A percentile compares a stretch with the other conserved stretches of the same genome.
Conservation (phyloP, 2,888 invertebrate species). For the Agriopis leucophaearia region DNA sequence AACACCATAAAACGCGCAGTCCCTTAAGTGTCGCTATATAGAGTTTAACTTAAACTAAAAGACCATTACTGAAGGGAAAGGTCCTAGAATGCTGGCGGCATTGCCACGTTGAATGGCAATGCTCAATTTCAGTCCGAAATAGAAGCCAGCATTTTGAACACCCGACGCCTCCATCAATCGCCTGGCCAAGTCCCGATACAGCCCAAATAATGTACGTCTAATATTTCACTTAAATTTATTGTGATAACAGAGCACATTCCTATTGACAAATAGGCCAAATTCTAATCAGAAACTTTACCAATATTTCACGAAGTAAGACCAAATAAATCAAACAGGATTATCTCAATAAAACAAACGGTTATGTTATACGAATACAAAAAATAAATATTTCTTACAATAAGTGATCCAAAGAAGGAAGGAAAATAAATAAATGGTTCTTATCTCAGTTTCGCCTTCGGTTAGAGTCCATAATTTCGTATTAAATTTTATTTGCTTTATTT, state of each 20-base stretch:
- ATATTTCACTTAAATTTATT: too few species aligned
- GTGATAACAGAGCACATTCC: slow-evolving; percentile 16
- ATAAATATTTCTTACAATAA: slow-evolving; percentile 45
- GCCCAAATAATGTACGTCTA: too few species aligned
- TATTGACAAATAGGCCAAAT: slow-evolving; percentile 52
- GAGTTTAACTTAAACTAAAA: too few species aligned
- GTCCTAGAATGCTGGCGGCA: too few species aligned
- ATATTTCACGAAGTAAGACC: slow-evolving; percentile 67
- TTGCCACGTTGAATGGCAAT: too few species aligned
- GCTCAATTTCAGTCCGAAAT: too few species aligned
- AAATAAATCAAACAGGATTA: slow-evolving; percentile 73
- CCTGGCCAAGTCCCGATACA: background rate
- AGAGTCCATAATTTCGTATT: slow-evolving; percentile 21
- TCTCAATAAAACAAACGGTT: slow-evolving; percentile 67
- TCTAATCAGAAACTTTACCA: slow-evolving; percentile 60
- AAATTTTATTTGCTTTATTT: background rate
- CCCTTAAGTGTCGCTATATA: too few species aligned
- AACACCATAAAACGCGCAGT: too few species aligned
- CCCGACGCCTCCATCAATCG: too few species aligned
- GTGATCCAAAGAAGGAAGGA: background rate
- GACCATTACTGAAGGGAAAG: too few species aligned
- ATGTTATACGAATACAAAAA: slow-evolving; percentile 60
- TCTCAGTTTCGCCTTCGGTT: slow-evolving; percentile 51
- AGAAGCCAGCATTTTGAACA: too few species aligned
- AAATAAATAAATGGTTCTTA: slow-evolving; percentile 55